Conservation (phyloP, 2,113 vertebrate species). For the Neotoma lepida region DNA sequence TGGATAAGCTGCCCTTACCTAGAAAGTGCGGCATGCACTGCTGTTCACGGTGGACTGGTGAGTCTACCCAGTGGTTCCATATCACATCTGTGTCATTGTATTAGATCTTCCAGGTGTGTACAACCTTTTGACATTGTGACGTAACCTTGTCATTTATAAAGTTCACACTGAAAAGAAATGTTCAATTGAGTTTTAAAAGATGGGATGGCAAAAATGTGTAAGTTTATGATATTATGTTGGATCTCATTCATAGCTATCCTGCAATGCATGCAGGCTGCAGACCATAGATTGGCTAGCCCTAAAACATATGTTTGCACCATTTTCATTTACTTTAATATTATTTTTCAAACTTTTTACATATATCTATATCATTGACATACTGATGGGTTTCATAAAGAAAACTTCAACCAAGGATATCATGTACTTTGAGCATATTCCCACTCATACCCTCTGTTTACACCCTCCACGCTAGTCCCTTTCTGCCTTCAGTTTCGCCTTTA, state of each 20-base stretch:
- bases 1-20: neutral
- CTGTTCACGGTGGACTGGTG: neutral
- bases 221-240: neutral
- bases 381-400: neutral
- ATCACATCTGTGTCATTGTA: neutral
- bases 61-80: neutral
- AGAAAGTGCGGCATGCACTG: too few relatives aligned
- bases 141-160: neutral
- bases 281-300: neutral
- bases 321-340: neutral
- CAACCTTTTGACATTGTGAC: neutral
- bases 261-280: accelerated
- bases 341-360: neutral
- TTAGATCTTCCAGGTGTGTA: neutral
- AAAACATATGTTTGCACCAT: neutral
- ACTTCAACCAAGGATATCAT: neutral
- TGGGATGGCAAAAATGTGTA: neutral
- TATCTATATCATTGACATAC: neutral
- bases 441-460: neutral
- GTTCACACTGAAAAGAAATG: neutral
- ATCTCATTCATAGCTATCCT: neutral
- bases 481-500: neutral
- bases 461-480: neutral
- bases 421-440: neutral
- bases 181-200: neutral